These are phyloP conservation scores for Chrysemys picta DNA, from an alignment of 2,113 vertebrate genomes.

Conservation along the genomic window DNA sequence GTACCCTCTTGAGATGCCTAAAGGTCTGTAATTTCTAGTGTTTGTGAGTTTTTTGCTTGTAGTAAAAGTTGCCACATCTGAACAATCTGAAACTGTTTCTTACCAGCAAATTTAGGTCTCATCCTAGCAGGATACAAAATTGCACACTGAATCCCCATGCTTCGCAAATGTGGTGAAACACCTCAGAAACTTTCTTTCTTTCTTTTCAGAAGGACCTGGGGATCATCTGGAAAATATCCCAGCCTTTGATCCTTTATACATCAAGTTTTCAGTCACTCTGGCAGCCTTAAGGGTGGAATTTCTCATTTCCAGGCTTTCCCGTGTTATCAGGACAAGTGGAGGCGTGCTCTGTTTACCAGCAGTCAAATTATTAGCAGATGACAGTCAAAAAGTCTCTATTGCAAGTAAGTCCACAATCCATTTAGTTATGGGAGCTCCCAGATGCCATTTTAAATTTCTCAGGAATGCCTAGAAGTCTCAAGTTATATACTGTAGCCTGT, in stretches of 20 bases:
- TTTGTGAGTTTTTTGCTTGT: slow-evolving; percentile 6
- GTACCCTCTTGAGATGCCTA: not conserved
- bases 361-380: slow-evolving; percentile 70
- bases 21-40: not conserved
- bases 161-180: slow-evolving; percentile 27
- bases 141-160: slow-evolving; percentile 14
- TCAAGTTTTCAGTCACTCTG: slow-evolving; percentile 64
- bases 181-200: slow-evolving; percentile 33
- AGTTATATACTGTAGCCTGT: not conserved
- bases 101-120: not conserved
- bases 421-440: slow-evolving; percentile 35
- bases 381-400: slow-evolving; percentile 55
- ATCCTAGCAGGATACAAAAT: slow-evolving; percentile 15
- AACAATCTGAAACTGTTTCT: not conserved
- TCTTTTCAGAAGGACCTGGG: slow-evolving; percentile 32
- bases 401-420: slow-evolving; percentile 34
- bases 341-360: slow-evolving; percentile 53
- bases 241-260: slow-evolving; percentile 64
- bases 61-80: not conserved
- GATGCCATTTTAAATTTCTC: slow-evolving; percentile 47
- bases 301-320: slow-evolving; percentile 43
- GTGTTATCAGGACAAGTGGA: slow-evolving; percentile 57
- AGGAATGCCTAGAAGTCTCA: slow-evolving; percentile 33
- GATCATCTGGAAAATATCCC: slow-evolving; percentile 70
- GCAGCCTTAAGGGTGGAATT: slow-evolving; percentile 50